Base-by-base conservation (phyloP, 2,888 invertebrate species). In the Agelastica alni region DNA sequence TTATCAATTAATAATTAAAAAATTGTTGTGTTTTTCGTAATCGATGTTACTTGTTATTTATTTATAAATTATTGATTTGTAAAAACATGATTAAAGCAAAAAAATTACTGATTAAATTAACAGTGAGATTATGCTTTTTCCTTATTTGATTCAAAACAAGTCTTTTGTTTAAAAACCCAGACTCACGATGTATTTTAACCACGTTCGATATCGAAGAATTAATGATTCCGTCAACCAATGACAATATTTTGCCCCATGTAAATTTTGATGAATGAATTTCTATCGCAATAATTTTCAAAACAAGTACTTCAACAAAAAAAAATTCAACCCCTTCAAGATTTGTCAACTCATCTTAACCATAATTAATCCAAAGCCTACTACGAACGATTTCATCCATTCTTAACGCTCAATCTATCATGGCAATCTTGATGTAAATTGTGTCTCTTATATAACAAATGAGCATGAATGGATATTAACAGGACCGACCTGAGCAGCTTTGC, bases 381-480 rank as follows among this genome's bases (percentile, higher is more conserved):
- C 62, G 61, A 51, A 32, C 63, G 63, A 67, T 67, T 67, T 62
- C 56, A 56, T 60, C 58, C 59, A 63, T 67, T 67, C 65, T 65
- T 58, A 57, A 61, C 63, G 64, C 64, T 61, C 60, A 55, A 66
- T 66, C 61, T 56, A 66, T 66, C 66, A 66, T 31, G 51, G 55
- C 51, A 28, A 55, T 51, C 32, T 45, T 18, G 41, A 56, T 51
- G 31, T 47, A 43, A 55, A 61, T 57, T 55, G 53, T 61, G 59
- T 61, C 58, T 47, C 53, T n/a, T n/a, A 43, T 53, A 52, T 62
- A 56, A 54, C 56, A 62, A 60, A 58, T 58, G 58, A 53, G 58
- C 58, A 51, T 60, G 60, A 62, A 60, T 60, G 58, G 59, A 62
- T 54, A 39, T 65, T 63, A 4, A 39, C 37, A 39, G 37, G 6